Percentiles rank a stretch among this genome's conserved stretches.
Evolutionary conservation across 2,797 vertebrate genomes (phyloP).

Genomic region (Neoniphon sammara): DNA sequence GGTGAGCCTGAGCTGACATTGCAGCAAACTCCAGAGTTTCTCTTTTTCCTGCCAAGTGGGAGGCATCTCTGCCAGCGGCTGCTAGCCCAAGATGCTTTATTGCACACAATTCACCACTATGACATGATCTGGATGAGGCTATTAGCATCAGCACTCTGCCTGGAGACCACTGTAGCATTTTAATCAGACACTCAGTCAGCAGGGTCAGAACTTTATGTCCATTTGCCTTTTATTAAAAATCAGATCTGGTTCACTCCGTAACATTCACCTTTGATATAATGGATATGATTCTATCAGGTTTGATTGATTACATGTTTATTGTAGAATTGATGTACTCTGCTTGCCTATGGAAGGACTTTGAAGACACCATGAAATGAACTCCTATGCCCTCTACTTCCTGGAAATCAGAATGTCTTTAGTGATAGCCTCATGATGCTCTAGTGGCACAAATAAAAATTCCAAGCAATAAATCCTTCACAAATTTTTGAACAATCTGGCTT

Average conservation of each 20-base stretch:
- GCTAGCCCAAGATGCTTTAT: slow-evolving; percentile 2
- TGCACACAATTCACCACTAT: slow-evolving; percentile 18
- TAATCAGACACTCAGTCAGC: neutral
- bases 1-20: slow-evolving; percentile 18
- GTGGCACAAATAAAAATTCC: no score
- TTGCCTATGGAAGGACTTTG: no score
- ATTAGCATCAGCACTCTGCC: slow-evolving; percentile 16
- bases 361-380: no score
- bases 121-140: neutral
- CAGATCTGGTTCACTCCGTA: neutral
- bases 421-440: no score
- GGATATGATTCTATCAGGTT: no score
- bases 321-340: no score
- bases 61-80: neutral
- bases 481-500: no score
- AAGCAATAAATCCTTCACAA: no score
- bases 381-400: no score
- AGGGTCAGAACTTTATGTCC: neutral
- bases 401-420: no score
- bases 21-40: slow-evolving; percentile 31
- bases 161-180: neutral
- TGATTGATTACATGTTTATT: no score
- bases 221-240: neutral
- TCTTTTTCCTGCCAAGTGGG: slow-evolving; percentile 20
- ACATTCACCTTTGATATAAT: no score